Conservation (phyloP, 2,113 vertebrate species). For the Ceuthmochares aereus region DNA sequence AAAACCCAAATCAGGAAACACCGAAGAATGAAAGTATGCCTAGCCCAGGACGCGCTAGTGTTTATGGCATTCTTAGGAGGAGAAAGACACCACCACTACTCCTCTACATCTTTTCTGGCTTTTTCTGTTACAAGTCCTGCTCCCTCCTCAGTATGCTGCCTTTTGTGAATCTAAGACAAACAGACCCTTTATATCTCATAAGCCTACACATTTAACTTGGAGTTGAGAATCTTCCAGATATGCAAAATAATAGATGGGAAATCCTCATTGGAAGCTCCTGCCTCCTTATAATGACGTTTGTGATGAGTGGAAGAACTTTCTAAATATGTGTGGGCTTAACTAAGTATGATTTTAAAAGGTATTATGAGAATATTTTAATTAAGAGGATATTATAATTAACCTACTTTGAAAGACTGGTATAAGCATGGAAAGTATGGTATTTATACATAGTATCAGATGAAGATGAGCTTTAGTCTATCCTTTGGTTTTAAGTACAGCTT, state of each 20-base stretch:
- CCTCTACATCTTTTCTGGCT: neutral
- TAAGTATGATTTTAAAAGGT: neutral
- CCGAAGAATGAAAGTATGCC: neutral
- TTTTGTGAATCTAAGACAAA: neutral
- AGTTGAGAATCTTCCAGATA: neutral
- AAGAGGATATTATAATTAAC: neutral
- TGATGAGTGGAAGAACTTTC: neutral
- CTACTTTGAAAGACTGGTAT: neutral
- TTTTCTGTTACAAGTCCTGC: neutral
- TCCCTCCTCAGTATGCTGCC: neutral
- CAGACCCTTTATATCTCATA: neutral
- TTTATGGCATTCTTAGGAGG: neutral
- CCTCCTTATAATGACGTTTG: neutral
- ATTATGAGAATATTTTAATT: neutral
- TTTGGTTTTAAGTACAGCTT: neutral
- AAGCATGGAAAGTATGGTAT: neutral
- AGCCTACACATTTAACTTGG: neutral
- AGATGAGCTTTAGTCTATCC: neutral
- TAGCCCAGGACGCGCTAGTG: neutral
- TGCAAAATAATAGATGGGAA: neutral
- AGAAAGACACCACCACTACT: fast-evolving
- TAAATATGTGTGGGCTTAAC: neutral
- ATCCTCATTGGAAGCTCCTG: neutral
- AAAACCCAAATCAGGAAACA: neutral
- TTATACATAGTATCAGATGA: neutral